A percentile compares a stretch with the other conserved stretches of the same genome.
phyloP scores from a whole-genome alignment of 92 coral and sea anemone species.

The Anthopleura xanthogrammica region DNA sequence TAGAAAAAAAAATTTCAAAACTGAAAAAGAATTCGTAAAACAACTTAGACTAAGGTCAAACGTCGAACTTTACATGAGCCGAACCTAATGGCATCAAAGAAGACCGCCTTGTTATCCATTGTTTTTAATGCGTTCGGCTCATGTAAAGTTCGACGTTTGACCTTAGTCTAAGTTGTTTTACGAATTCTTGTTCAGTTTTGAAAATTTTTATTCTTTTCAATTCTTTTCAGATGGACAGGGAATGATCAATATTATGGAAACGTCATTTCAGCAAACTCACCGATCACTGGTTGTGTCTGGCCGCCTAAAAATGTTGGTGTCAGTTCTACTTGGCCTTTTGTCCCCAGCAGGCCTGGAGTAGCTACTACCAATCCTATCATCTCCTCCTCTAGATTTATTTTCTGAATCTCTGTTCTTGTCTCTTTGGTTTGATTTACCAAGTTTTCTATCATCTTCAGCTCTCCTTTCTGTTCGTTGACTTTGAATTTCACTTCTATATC shows the following conservation, averaged over 20 bases:
- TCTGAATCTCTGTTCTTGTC: constrained; percentile 15
- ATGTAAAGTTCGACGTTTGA: too few species aligned
- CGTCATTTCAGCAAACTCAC: constrained; percentile 8
- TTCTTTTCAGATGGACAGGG: not conserved
- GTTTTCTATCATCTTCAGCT: constrained; percentile 4
- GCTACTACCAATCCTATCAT: constrained; percentile 10
- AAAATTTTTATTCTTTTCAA: too few species aligned
- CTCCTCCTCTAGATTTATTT: not conserved
- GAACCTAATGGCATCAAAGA: too few species aligned
- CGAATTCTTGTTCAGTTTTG: too few species aligned
- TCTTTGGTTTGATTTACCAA: not conserved
- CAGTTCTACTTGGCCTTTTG: constrained; percentile 8
- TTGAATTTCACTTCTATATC: constrained; percentile 14
- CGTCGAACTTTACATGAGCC: too few species aligned
- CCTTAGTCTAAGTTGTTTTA: too few species aligned
- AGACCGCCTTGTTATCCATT: too few species aligned
- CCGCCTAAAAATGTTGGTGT: constrained; percentile 33
- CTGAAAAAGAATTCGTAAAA: too few species aligned
- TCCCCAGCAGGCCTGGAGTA: constrained; percentile 9
- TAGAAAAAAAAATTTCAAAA: too few species aligned
- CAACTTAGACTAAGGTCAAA: not conserved
- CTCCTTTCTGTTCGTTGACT: constrained; percentile 9
- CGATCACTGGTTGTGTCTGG: constrained; percentile 32
- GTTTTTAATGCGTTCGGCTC: too few species aligned
- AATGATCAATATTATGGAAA: too few species aligned